These are phyloP conservation scores for Propithecus deckenii DNA, from an alignment of 2,797 vertebrate genomes.

Conservation along the genomic window DNA sequence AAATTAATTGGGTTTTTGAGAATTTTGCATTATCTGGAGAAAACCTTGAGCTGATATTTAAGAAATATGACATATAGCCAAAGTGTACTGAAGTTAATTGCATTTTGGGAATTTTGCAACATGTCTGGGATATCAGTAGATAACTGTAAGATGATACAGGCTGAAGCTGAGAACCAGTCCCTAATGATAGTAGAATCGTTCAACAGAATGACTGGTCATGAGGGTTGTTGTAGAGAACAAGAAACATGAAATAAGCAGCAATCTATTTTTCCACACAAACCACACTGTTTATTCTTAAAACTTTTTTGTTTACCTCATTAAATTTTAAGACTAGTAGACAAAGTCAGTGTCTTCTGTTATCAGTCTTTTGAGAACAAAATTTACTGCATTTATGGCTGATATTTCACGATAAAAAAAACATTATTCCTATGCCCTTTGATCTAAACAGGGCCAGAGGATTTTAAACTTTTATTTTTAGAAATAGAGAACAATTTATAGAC, in stretches of 20 bases:
- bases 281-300: background rate
- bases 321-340: background rate
- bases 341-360: background rate
- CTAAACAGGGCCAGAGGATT: background rate
- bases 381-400: background rate
- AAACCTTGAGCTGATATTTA: slow-evolving; percentile 25
- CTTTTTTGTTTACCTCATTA: background rate
- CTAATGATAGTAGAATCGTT: background rate
- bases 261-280: background rate
- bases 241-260: background rate
- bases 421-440: background rate
- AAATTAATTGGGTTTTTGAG: slow-evolving; percentile 54
- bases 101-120: background rate
- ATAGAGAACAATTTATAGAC: background rate
- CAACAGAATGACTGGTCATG: background rate
- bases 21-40: slow-evolving; percentile 33
- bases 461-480: background rate
- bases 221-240: background rate
- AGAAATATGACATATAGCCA: background rate
- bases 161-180: background rate
- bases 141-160: background rate
- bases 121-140: background rate
- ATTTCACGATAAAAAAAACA: slow-evolving; percentile 11
- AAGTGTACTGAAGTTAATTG: background rate
- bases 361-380: background rate